Conservation (phyloP, 2,888 invertebrate species). For the Ichneumoninae sp. region DNA sequence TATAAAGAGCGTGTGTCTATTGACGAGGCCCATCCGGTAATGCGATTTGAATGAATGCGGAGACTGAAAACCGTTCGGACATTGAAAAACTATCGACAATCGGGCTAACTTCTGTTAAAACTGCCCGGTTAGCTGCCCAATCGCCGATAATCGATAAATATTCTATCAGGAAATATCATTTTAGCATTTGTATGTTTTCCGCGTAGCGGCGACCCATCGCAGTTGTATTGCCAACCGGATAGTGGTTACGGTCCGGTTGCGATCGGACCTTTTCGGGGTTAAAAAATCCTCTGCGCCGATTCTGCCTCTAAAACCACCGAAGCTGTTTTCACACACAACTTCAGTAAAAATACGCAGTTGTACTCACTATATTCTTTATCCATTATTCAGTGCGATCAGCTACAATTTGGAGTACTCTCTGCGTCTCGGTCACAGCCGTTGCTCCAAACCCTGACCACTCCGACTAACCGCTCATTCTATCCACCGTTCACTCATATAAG, state of each 20-base stretch:
- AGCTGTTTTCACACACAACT: background rate
- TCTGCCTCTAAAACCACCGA: background rate
- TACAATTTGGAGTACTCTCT: slow-evolving; percentile 20
- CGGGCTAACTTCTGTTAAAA: background rate
- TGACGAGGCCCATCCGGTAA: background rate
- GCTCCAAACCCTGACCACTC: slow-evolving; percentile 61
- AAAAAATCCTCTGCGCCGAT: background rate
- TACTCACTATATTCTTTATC: background rate
- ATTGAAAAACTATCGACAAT: background rate
- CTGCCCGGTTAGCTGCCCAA: background rate
- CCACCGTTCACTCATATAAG: slow-evolving; percentile 66
- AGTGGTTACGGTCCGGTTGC: background rate
- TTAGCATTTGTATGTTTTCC: background rate
- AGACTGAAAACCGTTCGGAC: background rate
- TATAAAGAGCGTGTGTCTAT: slow-evolving; percentile 8
- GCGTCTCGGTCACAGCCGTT: slow-evolving; percentile 67
- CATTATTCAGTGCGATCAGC: slow-evolving; percentile 42
- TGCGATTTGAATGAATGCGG: background rate
- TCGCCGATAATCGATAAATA: background rate
- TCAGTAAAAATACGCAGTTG: background rate
- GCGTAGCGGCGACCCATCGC: background rate
- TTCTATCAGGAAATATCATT: background rate
- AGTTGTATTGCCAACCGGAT: background rate
- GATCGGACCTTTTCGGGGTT: background rate
- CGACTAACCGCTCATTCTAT: slow-evolving; percentile 56